These are phyloP conservation scores for Argopecten irradians DNA, from an alignment of 1,140 invertebrate species.

Conservation along the genomic window DNA sequence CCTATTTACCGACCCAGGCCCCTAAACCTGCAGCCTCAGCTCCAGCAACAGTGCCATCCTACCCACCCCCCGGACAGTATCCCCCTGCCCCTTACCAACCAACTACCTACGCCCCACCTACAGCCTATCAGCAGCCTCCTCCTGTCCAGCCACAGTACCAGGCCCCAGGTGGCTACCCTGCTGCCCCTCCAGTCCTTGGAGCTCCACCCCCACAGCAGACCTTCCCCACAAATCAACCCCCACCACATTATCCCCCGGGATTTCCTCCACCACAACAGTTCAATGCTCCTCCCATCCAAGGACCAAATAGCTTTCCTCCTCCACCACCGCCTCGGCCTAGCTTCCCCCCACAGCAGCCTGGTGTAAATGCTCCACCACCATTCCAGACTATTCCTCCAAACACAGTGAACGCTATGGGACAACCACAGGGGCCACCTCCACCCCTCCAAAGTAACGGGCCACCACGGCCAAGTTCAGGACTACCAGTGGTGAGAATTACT, in stretches of 20 bases:
- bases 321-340: neutral
- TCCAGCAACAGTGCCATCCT: neutral
- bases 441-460: neutral
- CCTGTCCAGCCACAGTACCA: constrained; percentile 1
- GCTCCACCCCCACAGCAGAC: neutral
- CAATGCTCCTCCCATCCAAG: neutral
- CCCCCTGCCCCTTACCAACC: neutral
- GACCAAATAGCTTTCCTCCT: neutral
- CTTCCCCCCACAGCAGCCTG: neutral
- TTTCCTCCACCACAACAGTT: neutral
- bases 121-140: neutral
- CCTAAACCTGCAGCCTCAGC: neutral
- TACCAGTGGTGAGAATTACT: neutral
- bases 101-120: neutral
- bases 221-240: neutral
- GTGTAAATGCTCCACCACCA: constrained; percentile 1
- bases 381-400: neutral
- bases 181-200: neutral
- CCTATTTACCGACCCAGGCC: neutral
- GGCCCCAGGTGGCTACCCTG: neutral
- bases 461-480: neutral
- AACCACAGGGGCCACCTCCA: neutral
- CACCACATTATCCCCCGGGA: neutral
- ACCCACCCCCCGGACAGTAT: neutral
- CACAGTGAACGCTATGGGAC: neutral